Conservation (phyloP, 1,140 invertebrate species). For the Oncopeltus fasciatus region DNA sequence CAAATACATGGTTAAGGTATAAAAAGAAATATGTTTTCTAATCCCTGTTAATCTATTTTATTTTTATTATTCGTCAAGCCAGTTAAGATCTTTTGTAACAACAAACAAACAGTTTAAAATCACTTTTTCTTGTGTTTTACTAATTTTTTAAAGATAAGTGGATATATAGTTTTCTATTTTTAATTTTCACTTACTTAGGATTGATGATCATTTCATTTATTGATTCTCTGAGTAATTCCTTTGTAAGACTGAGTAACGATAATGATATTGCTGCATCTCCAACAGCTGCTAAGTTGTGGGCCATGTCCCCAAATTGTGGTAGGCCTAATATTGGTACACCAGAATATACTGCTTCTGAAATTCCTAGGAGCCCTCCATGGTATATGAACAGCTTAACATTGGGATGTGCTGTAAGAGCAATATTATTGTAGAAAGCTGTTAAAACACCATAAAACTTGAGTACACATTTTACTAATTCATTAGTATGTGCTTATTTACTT, state of each 20-base stretch:
- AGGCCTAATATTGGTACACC: conserved; percentile 33
- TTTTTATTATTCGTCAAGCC: too few relatives aligned
- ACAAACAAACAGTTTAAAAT: too few relatives aligned
- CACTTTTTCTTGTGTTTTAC: too few relatives aligned
- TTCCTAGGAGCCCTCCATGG: conserved; percentile 35
- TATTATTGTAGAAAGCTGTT: neutral
- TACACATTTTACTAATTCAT: too few relatives aligned
- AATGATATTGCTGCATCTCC: conserved; percentile 27
- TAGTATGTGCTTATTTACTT: too few relatives aligned
- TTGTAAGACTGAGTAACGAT: conserved; percentile 28
- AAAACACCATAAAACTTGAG: neutral
- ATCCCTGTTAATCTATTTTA: too few relatives aligned
- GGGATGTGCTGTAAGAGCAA: conserved; percentile 27
- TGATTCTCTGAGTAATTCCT: conserved; percentile 24
- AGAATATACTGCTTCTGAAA: conserved; percentile 32
- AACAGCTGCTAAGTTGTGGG: conserved; percentile 26
- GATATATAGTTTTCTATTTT: too few relatives aligned
- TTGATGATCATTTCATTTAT: conserved; percentile 25
- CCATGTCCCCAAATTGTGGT: conserved; percentile 25
- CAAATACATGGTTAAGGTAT: too few relatives aligned
- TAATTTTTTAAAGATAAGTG: too few relatives aligned
- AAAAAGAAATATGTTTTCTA: too few relatives aligned
- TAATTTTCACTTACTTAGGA: conserved; percentile 27
- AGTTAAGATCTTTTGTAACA: too few relatives aligned
- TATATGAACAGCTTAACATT: conserved; percentile 32